These are phyloP conservation scores for Chloropsis cyanopogon DNA, from an alignment of 2,113 vertebrate genomes.

Conservation along the genomic window DNA sequence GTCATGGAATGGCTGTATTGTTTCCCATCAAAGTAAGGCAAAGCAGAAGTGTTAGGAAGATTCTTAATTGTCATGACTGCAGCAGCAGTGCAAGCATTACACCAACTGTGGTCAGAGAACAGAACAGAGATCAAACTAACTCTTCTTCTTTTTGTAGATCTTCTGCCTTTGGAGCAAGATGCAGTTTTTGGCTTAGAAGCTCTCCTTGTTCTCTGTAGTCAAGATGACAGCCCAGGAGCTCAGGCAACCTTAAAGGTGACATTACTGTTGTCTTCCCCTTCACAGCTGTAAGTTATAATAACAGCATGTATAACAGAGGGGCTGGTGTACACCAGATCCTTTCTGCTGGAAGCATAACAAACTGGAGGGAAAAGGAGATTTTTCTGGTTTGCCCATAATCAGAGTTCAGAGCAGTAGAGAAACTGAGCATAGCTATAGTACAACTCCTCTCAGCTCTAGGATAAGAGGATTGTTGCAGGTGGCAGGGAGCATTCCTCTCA, in stretches of 20 bases:
- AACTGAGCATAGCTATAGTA: not conserved
- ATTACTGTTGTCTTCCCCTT: not conserved
- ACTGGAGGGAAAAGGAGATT: not conserved
- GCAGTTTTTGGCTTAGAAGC: constrained; percentile 91
- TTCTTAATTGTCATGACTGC: not conserved
- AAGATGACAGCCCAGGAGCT: constrained; percentile 83
- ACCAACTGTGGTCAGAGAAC: not conserved
- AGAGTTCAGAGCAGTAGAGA: not conserved
- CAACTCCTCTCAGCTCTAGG: not conserved
- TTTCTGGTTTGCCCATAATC: not conserved
- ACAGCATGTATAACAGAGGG: not conserved
- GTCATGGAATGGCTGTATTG: not conserved
- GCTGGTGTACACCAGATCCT: not conserved
- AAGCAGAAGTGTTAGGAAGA: not conserved
- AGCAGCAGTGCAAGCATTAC: not conserved
- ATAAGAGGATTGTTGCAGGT: not conserved
- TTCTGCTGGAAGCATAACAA: not conserved
- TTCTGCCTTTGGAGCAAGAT: constrained; percentile 91
- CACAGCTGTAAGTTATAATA: not conserved
- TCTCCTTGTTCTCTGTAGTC: constrained; percentile 92
- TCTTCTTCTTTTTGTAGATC: constrained; percentile 72
- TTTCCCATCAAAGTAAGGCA: not conserved
- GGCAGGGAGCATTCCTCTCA: not conserved
- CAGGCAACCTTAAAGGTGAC: constrained; percentile 91
- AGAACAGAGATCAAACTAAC: not conserved